Base-by-base conservation (phyloP, 1,140 invertebrate genomes). In the Hylaeus volcanicus region DNA sequence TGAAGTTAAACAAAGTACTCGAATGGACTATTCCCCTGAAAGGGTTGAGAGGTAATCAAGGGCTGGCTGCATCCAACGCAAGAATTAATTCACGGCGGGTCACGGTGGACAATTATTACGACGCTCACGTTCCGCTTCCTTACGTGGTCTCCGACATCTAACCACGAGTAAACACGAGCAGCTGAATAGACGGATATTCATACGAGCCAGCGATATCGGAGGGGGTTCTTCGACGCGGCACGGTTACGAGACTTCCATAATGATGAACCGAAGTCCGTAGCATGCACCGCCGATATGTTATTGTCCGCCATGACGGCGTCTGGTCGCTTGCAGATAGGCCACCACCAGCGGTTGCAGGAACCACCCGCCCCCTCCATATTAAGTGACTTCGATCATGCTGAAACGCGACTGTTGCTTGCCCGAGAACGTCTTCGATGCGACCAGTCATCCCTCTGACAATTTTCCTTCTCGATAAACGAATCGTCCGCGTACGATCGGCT, bases 201-300 rank as follows among this genome's bases (percentile, higher is more conserved):
- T 85, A 77, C 60, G 41, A 82, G 61, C 56, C 72, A 51, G 53
- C 74, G 71, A 39, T 79, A 83, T 83, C 77, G 37, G 77, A 53
- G 55, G 51, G 15, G 74, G 82, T 84, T 87, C 81, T 87, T 81
- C 63, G 75, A 63, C 43, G 55, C 60, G 60, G 56, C 55, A 63
- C 64, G 66, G 58, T 86, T 84, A 26, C 88, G 85, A 86, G 90
- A 88, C 90, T 89, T 88, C 88, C 90, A 90, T 90, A 90, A 87
- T 88, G 88, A 91, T 91, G 88, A 89, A 88, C 86, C 87, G 65
- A 88, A 90, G 88, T 90, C 89, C 88, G 82, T 81, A 65, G 81
- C 88, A 90, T 88, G 88, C 83, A 74, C 82, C 43, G 26, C 81
- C 89, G 77, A 89, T 89, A 87, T 90, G 85, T 90, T 88, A 89